Conservation (phyloP, 2,113 vertebrate species). For the Tragelaphus imberbis region DNA sequence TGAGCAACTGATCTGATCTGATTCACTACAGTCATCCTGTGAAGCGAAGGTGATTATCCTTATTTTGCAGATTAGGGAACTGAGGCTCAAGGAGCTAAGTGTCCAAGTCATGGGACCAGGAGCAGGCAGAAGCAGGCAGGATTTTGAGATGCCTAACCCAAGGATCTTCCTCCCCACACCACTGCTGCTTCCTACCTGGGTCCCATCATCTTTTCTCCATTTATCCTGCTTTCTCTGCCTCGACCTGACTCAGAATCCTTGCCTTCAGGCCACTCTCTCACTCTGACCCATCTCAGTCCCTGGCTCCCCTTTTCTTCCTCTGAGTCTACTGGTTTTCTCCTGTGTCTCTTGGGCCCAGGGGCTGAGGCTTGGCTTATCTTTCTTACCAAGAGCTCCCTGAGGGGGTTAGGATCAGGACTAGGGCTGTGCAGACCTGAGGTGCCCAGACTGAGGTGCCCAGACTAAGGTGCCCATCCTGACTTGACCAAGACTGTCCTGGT, state of each 20-base stretch:
- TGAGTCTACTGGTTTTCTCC: neutral
- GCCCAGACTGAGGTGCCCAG: neutral
- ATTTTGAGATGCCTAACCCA: neutral
- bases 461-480: neutral
- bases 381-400: neutral
- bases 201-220: neutral
- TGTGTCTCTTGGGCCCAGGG: neutral
- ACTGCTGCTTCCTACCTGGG: neutral
- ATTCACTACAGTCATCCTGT: neutral
- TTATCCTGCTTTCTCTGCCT: neutral
- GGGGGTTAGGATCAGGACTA: neutral
- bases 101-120: neutral
- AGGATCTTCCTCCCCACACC: neutral
- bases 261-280: neutral
- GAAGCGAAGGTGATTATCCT: neutral
- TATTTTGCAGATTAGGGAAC: neutral
- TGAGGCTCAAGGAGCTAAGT: neutral
- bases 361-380: neutral
- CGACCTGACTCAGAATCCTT: neutral
- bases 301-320: neutral
- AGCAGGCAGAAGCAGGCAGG: neutral
- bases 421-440: neutral
- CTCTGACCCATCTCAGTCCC: accelerated
- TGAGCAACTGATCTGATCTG: too few relatives aligned
- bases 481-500: neutral